A percentile compares a stretch with the other conserved stretches of the same genome.
These are phyloP conservation scores for Scelioninae gen. 2 DNA, from an alignment of 2,888 invertebrate genomes.

Conservation along the genomic window DNA sequence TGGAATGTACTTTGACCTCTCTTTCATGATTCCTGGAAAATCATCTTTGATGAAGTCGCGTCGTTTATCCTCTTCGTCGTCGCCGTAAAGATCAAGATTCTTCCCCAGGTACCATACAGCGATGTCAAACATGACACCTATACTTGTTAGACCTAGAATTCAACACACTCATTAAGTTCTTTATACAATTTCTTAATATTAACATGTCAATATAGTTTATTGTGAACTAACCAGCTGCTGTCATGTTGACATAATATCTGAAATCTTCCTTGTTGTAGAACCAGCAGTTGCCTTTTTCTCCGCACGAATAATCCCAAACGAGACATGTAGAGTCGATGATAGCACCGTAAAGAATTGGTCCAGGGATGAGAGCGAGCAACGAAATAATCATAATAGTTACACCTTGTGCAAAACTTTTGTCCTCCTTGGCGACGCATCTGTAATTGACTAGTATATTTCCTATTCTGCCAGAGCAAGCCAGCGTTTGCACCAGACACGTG, in stretches of 20 bases:
- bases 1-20: conserved; percentile 52
- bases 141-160: conserved; percentile 77
- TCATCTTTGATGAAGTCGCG: conserved; percentile 66
- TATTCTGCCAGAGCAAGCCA: conserved; percentile 81
- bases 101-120: conserved; percentile 79
- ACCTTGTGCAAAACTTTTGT: conserved; percentile 82
- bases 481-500: conserved; percentile 77
- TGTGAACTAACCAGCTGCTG: conserved; percentile 76
- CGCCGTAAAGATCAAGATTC: conserved; percentile 79
- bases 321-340: conserved; percentile 82
- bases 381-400: conserved; percentile 79
- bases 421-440: conserved; percentile 79
- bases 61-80: conserved; percentile 70
- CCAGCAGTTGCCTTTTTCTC: conserved; percentile 81
- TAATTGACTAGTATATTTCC: conserved; percentile 82
- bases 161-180: no score
- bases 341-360: conserved; percentile 82
- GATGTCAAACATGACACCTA: conserved; percentile 79
- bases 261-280: conserved; percentile 80
- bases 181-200: no score
- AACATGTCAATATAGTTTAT: no score
- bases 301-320: conserved; percentile 82
- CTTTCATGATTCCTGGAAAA: conserved; percentile 47
- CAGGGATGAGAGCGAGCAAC: conserved; percentile 81
- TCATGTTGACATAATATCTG: conserved; percentile 78